Conservation (phyloP, 1,140 invertebrate species). For the Apis cerana region DNA sequence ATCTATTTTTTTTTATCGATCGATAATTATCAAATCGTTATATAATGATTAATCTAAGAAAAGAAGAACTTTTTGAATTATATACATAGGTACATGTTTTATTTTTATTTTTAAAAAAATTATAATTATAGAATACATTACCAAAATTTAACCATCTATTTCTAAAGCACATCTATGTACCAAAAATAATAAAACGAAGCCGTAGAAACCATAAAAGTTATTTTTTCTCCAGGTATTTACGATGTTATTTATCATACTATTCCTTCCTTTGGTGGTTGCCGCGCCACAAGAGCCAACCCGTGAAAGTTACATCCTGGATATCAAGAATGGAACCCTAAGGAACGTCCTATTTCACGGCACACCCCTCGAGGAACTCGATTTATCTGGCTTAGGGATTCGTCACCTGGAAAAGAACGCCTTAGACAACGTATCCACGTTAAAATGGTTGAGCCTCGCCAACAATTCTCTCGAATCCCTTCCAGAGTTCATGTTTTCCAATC, state of each 20-base stretch:
- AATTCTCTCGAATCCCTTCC: conserved; percentile 62
- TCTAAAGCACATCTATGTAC: too few relatives aligned
- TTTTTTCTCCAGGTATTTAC: conserved; percentile 8
- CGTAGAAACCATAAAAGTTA: background rate
- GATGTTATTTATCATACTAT: conserved; percentile 43
- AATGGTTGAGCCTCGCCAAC: conserved; percentile 58
- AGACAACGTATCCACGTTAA: conserved; percentile 53
- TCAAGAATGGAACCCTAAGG: conserved; percentile 55
- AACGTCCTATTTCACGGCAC: conserved; percentile 28
- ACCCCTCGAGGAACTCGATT: conserved; percentile 28
- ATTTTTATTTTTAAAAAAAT: too few relatives aligned
- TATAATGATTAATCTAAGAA: too few relatives aligned
- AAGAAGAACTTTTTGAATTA: too few relatives aligned
- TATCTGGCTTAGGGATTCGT: conserved; percentile 51
- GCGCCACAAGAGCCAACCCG: background rate
- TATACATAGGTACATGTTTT: too few relatives aligned
- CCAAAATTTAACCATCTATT: too few relatives aligned
- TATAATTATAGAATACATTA: too few relatives aligned
- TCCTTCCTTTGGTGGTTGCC: conserved; percentile 51
- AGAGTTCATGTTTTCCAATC: conserved; percentile 64
- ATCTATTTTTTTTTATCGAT: too few relatives aligned
- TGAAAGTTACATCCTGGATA: conserved; percentile 35
- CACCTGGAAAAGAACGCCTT: conserved; percentile 58
- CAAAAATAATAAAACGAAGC: too few relatives aligned
- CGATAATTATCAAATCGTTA: too few relatives aligned